Percentiles rank a stretch among this genome's conserved stretches.
Conservation (phyloP, 1,140 invertebrate genomes). For the Achroia grisella region DNA sequence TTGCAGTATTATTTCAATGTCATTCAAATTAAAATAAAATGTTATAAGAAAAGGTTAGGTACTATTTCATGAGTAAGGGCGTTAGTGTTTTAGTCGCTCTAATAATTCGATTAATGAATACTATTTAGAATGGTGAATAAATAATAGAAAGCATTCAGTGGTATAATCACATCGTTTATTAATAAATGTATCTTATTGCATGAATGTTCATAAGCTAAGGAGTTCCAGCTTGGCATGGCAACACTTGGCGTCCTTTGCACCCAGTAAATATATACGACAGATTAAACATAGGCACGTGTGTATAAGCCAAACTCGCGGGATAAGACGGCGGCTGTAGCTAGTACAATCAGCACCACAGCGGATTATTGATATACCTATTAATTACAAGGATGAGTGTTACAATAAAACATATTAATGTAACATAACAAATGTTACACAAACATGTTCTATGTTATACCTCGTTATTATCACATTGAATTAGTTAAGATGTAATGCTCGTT, state of each 20-base stretch:
- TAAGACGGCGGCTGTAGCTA: not conserved
- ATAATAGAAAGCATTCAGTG: slow-evolving; percentile 2
- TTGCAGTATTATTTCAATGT: too few species aligned
- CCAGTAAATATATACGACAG: not conserved
- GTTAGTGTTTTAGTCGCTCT: too few species aligned
- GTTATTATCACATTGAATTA: too few species aligned
- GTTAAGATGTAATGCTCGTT: too few species aligned
- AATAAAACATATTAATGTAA: too few species aligned
- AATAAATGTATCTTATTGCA: slow-evolving; percentile 16
- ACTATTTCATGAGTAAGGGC: too few species aligned
- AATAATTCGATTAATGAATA: too few species aligned
- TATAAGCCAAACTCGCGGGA: not conserved
- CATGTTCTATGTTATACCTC: too few species aligned
- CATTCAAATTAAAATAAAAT: too few species aligned
- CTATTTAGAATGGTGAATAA: not conserved
- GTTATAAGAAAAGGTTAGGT: too few species aligned
- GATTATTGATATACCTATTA: not conserved
- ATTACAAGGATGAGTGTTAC: too few species aligned
- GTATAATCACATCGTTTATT: slow-evolving; percentile 20
- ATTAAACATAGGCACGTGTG: not conserved
- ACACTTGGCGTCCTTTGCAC: not conserved
- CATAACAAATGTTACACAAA: too few species aligned
- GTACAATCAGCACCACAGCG: not conserved
- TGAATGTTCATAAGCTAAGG: slow-evolving; percentile 14
- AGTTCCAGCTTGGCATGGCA: slow-evolving; percentile 5